A percentile compares a stretch with the other conserved stretches of the same genome.
These are phyloP conservation scores for Liodrosophila aerea DNA, from an alignment of 2,888 invertebrate genomes.

Conservation along the genomic window DNA sequence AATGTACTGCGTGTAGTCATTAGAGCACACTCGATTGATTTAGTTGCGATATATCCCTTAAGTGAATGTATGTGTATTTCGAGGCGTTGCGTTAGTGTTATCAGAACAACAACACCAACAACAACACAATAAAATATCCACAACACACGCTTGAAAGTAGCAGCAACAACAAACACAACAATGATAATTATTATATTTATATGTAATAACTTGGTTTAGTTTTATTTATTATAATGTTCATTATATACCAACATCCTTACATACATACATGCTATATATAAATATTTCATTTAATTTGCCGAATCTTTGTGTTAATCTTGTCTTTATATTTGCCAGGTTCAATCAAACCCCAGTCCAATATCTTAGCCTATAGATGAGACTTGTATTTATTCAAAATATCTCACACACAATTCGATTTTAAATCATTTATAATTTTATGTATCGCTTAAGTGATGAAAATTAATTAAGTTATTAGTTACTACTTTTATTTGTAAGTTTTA, in stretches of 20 bases:
- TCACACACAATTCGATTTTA: constrained; percentile 4
- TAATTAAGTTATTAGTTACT: constrained; percentile 1
- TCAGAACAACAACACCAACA: constrained; percentile 10
- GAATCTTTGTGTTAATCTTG: constrained; percentile 3
- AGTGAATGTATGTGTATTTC: constrained; percentile 27
- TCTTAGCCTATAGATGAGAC: constrained; percentile 20
- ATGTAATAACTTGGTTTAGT: constrained; percentile 5
- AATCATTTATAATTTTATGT: constrained; percentile 34
- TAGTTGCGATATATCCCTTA: constrained; percentile 27
- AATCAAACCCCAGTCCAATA: constrained; percentile 9
- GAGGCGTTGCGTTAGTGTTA: constrained; percentile 32
- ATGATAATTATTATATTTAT: constrained; percentile 4
- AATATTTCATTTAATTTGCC: not conserved
- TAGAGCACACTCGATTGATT: constrained; percentile 22
- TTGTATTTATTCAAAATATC: not conserved
- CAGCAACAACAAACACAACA: constrained; percentile 4
- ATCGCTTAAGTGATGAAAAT: constrained; percentile 24
- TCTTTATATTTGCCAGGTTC: not conserved
- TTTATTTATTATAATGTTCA: not conserved
- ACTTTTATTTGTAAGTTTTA: constrained; percentile 25
- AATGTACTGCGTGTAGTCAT: constrained; percentile 11
- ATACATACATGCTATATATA: too few relatives aligned
- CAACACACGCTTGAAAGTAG: not conserved
- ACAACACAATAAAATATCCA: constrained; percentile 1
- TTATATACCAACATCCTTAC: too few relatives aligned